Evolutionary conservation across 2,797 vertebrate species (phyloP), one percentile per base, ranked within the genome.

Genomic region (Cyprinodon diabolis): DNA sequence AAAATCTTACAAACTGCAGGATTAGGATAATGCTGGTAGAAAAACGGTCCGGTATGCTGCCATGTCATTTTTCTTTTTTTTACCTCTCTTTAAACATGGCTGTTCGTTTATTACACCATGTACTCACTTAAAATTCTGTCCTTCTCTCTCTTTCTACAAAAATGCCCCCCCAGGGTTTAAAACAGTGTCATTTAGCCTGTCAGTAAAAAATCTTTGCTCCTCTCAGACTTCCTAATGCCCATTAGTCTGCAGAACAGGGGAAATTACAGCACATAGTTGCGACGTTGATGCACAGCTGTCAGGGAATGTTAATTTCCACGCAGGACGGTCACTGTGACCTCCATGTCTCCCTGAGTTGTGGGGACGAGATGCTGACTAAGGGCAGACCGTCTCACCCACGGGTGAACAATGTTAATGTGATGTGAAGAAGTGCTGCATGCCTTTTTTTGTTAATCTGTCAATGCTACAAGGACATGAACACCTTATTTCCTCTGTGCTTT

Each of bases 321-420:
- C 74, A 51, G 81, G 87, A 79, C 77, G 57, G 79, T 80, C 56
- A 43, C 57, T 78, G 54, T 90, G 91, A 91, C 92, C 92, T 88
- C 87, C 66, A 68, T 37, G 65, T 78, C 77, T 87, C 86, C 83
- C 66, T 81, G 83, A 91, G 85, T 80, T 25, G 51, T 65, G 79
- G 80, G 84, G 87, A 79, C 57, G 70, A 87, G 91, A 79, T 91
- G 90, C 92, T 93, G 93, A 94, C 84, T 92, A 78, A 92, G 92
- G 78, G 76, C 78, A 73, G 87, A 72, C 62, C 47, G 82, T 77
- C 80, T 87, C 84, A 87, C 84, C 86, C 81, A 75, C 71, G 71
- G 82, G 73, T 88, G 88, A 90, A 84, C 88, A 84, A 90, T 91
- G 89, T 82, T 92, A 92, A 94, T 92, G 72, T 47, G 82, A 90